These are phyloP conservation scores for Sarcophaga rosellei DNA, from an alignment of 2,888 invertebrate genomes.

Conservation along the genomic window DNA sequence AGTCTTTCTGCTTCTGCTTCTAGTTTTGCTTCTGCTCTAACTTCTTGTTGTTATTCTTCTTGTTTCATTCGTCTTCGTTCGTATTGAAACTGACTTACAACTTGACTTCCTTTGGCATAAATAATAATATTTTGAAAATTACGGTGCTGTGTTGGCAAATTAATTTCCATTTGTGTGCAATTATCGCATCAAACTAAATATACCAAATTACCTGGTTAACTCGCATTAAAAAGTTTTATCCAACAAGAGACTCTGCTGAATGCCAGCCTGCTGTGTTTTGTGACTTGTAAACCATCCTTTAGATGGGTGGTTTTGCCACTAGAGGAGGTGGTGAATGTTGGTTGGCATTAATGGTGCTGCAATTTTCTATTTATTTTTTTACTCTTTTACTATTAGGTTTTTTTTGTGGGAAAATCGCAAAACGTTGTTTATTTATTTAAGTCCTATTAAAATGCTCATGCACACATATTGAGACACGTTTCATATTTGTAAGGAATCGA, in stretches of 20 bases:
- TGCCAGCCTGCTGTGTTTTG: not conserved
- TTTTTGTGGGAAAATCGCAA: conserved; percentile 63
- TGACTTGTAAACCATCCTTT: not conserved
- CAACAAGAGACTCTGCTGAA: conserved; percentile 10
- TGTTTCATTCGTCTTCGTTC: conserved; percentile 41
- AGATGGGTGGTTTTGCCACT: conserved; percentile 10
- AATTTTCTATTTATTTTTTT: conserved; percentile 29
- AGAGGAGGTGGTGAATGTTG: conserved; percentile 19
- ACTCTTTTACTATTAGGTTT: conserved; percentile 23
- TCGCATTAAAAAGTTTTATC: conserved; percentile 67
- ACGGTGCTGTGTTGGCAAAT: conserved; percentile 75
- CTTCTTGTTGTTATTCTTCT: conserved; percentile 22
- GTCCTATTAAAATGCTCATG: conserved; percentile 48
- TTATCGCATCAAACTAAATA: conserved; percentile 73
- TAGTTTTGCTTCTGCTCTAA: not conserved
- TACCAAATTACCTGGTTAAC: conserved; percentile 68
- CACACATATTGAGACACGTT: conserved; percentile 11
- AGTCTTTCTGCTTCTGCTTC: too few species aligned
- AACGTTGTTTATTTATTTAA: conserved; percentile 65
- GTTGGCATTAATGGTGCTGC: conserved; percentile 14
- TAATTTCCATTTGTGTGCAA: conserved; percentile 81
- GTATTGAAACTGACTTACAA: conserved; percentile 51
- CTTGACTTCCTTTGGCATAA: conserved; percentile 55
- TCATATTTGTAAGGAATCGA: not conserved
- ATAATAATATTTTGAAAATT: conserved; percentile 68